Conservation (phyloP, 2,113 vertebrate species). For the Hippoglossus stenolepis region DNA sequence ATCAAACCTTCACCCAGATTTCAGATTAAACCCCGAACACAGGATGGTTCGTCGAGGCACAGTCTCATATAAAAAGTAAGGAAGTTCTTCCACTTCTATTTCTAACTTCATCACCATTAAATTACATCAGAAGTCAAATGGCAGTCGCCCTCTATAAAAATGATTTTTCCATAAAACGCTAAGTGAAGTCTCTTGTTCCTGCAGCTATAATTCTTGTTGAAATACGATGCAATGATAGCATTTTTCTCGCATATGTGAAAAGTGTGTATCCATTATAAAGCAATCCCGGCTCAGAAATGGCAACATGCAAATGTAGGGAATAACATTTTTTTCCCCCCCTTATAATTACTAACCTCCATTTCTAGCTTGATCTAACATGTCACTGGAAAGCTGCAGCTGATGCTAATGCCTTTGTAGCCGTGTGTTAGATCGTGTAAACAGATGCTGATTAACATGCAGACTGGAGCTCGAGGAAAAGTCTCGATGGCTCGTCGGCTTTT, state of each 20-base stretch:
- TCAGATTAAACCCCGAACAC: neutral
- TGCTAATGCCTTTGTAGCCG: slow-evolving; percentile 24
- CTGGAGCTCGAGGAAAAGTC: slow-evolving; percentile 26
- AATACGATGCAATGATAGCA: neutral
- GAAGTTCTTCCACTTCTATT: neutral
- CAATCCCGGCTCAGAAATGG: neutral
- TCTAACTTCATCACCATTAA: neutral
- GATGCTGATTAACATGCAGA: slow-evolving; percentile 47
- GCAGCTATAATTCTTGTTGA: neutral
- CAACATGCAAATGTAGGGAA: too few relatives aligned
- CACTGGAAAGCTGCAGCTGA: slow-evolving; percentile 12
- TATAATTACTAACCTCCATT: slow-evolving; percentile 14
- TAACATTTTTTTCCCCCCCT: too few relatives aligned
- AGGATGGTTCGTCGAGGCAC: too few relatives aligned
- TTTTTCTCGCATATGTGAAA: neutral
- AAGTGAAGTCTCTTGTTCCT: neutral
- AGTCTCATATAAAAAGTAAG: neutral
- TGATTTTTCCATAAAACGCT: neutral
- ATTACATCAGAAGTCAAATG: neutral
- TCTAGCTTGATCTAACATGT: slow-evolving; percentile 19
- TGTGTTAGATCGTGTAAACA: slow-evolving; percentile 32
- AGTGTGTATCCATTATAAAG: neutral
- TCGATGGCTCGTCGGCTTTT: slow-evolving; percentile 37
- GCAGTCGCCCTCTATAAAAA: neutral
- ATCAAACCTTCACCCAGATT: neutral